A percentile compares a stretch with the other conserved stretches of the same genome.
Conservation (phyloP, 1,140 invertebrate genomes). For the Trissolcus basalis region DNA sequence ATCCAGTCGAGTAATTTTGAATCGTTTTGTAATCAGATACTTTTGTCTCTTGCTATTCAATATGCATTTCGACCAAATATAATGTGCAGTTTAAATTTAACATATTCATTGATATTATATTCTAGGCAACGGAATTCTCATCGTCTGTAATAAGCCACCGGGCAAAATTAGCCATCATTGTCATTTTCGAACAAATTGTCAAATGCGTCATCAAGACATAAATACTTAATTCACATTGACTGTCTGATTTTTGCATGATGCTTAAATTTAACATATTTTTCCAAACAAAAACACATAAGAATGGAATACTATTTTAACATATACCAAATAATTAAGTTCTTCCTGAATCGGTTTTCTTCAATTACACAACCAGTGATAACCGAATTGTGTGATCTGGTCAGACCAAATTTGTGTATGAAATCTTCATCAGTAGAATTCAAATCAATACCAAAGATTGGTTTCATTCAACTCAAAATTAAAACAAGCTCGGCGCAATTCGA, state of each 20-base stretch:
- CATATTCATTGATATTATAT: slow-evolving; percentile 18
- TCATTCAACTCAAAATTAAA: slow-evolving; percentile 28
- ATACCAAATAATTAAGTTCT: too few relatives aligned
- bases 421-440: background rate
- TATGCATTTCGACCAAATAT: background rate
- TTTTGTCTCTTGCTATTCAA: too few relatives aligned
- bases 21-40: too few relatives aligned
- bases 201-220: slow-evolving; percentile 33
- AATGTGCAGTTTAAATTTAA: slow-evolving; percentile 24
- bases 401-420: too few relatives aligned
- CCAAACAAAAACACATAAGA: too few relatives aligned
- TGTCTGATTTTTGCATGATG: slow-evolving; percentile 1
- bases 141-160: slow-evolving; percentile 17
- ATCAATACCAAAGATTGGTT: slow-evolving; percentile 9
- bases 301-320: too few relatives aligned
- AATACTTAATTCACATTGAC: slow-evolving; percentile 22
- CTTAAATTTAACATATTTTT: too few relatives aligned
- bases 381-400: too few relatives aligned
- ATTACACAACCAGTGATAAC: too few relatives aligned
- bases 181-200: slow-evolving; percentile 6
- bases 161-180: slow-evolving; percentile 44
- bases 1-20: too few relatives aligned
- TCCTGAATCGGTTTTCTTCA: too few relatives aligned
- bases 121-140: slow-evolving; percentile 16
- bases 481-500: slow-evolving; percentile 4